Base-by-base conservation (phyloP, 2,113 vertebrate genomes). In the Amphilophus citrinellus region DNA sequence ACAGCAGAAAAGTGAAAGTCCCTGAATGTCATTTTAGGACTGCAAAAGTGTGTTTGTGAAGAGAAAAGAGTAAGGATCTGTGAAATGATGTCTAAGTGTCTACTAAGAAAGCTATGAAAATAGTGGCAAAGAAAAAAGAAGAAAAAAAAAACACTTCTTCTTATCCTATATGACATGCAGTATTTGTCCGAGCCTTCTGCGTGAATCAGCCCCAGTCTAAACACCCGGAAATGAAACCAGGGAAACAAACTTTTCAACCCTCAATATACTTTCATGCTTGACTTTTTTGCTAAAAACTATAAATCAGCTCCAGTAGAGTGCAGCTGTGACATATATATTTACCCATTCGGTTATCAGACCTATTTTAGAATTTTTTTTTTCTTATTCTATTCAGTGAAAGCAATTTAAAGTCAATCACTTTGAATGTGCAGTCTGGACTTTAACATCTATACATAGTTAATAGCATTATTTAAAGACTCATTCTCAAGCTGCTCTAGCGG, bases 291-390 rank as follows among this genome's bases (percentile, higher is more conserved):
- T 22, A 63, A 77, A 83, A 85, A 89, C 85, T 39, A 10, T 39
- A 84, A 90, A 82, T 39, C 47, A 14, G 84, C 80, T 84, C 77
- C 63, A 79, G 50, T 57, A 79, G 84, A 92, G 86, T 87, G 65
- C 85, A 86, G 84, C 88, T 88, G 89, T 93, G 91, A 93, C 93
- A 92, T 93, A 91, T 95, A 85, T 91, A 94, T 90, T 93, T 86
- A 87, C 90, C 24, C 76, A 90, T 87, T 86, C 76, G 60, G 61
- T 87, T 93, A 91, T 91, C 83, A 7, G 79, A 68, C 61, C 86
- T 78, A 42, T 83, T 89, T 89, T 44, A 30, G 62, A 76, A 82
- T 27, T 22, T 3, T 22, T 59, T 76, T 89, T 88, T 77, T 87
- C 78, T 62, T 37, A 42, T 91, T 91, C 71, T 82, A 14, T 82